Evolutionary conservation across 1,140 invertebrate genomes (phyloP).

Genomic region (Macrobrachium nipponense): DNA sequence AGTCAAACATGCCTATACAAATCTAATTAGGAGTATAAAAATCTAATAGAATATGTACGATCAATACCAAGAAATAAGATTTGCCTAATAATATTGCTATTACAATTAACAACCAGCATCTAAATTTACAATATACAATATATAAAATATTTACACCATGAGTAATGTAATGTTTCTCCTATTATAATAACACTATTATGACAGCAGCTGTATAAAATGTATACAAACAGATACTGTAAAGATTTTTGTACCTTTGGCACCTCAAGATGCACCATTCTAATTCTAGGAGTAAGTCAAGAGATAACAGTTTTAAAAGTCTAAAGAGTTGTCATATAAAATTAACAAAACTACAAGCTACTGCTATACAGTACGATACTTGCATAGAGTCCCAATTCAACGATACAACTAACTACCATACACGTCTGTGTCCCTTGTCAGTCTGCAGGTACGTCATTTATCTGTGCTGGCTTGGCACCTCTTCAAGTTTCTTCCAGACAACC

Average conservation of each 20-base stretch:
- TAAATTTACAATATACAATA: too few species aligned
- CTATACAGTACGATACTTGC: background rate
- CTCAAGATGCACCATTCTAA: background rate
- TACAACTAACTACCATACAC: background rate
- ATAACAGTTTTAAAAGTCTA: slow-evolving; percentile 10
- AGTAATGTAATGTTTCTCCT: too few species aligned
- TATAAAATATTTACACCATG: too few species aligned
- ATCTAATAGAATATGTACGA: too few species aligned
- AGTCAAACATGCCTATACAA: too few species aligned
- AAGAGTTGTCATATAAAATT: background rate
- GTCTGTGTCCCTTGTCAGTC: background rate
- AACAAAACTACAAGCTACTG: background rate
- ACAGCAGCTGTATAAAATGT: too few species aligned
- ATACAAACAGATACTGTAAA: background rate
- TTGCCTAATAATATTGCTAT: too few species aligned
- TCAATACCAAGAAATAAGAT: too few species aligned
- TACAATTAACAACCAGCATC: too few species aligned
- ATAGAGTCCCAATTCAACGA: background rate
- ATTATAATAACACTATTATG: too few species aligned
- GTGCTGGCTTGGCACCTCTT: slow-evolving; percentile 13
- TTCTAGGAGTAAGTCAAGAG: background rate
- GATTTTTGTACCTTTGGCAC: slow-evolving; percentile 21
- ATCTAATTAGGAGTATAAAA: too few species aligned
- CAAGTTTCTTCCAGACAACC: slow-evolving; percentile 18
- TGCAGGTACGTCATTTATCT: background rate